These are phyloP conservation scores for Ormia ochracea DNA, from an alignment of 2,888 invertebrate species.

Conservation along the genomic window DNA sequence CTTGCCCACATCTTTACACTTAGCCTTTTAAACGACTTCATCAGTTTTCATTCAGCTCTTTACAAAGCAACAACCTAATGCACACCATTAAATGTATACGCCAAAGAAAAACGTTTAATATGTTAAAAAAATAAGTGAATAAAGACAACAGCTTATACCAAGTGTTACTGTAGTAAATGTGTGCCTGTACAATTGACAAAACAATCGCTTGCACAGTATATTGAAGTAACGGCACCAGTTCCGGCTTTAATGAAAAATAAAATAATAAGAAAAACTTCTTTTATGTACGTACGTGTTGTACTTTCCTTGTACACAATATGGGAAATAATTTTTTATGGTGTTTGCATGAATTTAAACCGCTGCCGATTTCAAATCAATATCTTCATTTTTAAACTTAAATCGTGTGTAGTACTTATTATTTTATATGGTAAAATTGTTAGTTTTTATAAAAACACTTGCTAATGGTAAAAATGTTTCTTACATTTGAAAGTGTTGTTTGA, in stretches of 20 bases:
- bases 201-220: neutral
- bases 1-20: slow-evolving; percentile 36
- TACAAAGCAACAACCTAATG: slow-evolving; percentile 34
- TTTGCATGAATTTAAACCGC: too few species aligned
- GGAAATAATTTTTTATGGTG: neutral
- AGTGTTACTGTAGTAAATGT: slow-evolving; percentile 3
- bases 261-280: neutral
- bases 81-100: neutral
- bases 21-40: slow-evolving; percentile 26
- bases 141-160: neutral
- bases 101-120: neutral
- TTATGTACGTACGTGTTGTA: neutral
- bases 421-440: too few species aligned
- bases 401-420: too few species aligned
- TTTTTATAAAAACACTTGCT: too few species aligned
- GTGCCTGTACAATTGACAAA: slow-evolving; percentile 22
- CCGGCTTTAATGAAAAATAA: slow-evolving; percentile 43
- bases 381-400: too few species aligned
- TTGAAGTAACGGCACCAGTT: slow-evolving; percentile 48
- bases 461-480: too few species aligned
- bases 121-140: neutral
- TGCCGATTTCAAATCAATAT: too few species aligned
- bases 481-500: too few species aligned
- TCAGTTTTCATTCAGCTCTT: slow-evolving; percentile 48
- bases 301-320: neutral